Percentiles rank a stretch among this genome's conserved stretches.
phyloP scores from a whole-genome alignment of 2,797 vertebrate species.

The Manis javanica region DNA sequence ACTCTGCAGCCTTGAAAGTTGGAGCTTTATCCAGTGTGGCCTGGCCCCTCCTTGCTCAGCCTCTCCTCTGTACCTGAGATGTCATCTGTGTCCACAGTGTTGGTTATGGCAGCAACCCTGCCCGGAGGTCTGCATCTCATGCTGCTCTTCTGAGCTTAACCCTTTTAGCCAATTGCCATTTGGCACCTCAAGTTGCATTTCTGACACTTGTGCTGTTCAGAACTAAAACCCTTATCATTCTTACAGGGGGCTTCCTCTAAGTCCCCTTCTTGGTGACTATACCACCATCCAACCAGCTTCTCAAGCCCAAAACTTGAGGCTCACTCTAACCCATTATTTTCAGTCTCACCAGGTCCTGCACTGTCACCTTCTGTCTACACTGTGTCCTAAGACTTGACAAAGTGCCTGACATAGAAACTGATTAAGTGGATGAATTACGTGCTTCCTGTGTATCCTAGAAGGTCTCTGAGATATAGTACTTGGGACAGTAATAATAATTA shows the following conservation, averaged over 20 bases:
- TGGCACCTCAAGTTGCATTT: not conserved
- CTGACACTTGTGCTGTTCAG: not conserved
- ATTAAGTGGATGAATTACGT: no score
- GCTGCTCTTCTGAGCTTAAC: not conserved
- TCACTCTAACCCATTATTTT: rapidly evolving
- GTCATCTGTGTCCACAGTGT: not conserved
- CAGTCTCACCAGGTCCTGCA: no score
- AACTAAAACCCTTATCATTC: not conserved
- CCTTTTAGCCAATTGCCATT: rapidly evolving
- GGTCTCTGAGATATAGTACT: not conserved
- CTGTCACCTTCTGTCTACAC: not conserved
- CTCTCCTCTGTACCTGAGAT: not conserved
- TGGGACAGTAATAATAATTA: no score
- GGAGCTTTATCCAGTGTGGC: not conserved
- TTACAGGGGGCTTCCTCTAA: not conserved
- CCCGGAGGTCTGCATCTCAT: rapidly evolving
- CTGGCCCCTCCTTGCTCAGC: not conserved
- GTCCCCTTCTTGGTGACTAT: not conserved
- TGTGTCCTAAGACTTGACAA: not conserved
- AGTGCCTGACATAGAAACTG: not conserved
- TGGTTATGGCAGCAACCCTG: not conserved
- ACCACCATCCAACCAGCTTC: not conserved
- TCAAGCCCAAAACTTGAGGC: not conserved
- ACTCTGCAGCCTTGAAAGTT: not conserved
- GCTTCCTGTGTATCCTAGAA: not conserved